phyloP scores from a whole-genome alignment of 1,140 invertebrate species.

The Cecropterus lyciades region DNA sequence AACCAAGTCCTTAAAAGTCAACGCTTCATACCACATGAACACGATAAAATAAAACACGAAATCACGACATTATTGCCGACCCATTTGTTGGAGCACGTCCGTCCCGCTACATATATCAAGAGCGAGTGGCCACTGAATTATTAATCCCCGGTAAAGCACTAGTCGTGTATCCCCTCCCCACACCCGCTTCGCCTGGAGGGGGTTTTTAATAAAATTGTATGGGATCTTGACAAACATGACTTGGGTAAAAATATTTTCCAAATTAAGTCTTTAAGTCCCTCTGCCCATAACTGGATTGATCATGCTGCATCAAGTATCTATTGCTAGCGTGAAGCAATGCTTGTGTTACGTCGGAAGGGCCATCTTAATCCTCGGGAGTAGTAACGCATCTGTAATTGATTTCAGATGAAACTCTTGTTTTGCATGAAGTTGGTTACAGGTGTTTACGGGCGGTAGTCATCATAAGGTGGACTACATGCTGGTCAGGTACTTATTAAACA shows the following conservation, averaged over 20 bases:
- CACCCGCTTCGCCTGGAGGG: background rate
- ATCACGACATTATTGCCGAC: constrained; percentile 17
- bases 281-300: too few species aligned
- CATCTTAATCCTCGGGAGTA: too few species aligned
- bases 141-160: constrained; percentile 21
- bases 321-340: too few species aligned
- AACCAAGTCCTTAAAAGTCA: background rate
- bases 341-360: too few species aligned
- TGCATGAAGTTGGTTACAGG: too few species aligned
- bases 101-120: constrained; percentile 13
- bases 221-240: background rate
- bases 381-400: too few species aligned
- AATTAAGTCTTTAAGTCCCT: too few species aligned
- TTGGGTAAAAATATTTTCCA: background rate
- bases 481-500: too few species aligned
- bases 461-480: too few species aligned
- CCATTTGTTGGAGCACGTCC: constrained; percentile 14
- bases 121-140: constrained; percentile 16
- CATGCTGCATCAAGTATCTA: too few species aligned
- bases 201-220: constrained; percentile 1
- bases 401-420: too few species aligned
- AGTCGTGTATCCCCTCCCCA: constrained; percentile 8
- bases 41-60: constrained; percentile 13
- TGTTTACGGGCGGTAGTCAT: too few species aligned
- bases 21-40: background rate